A percentile compares a stretch with the other conserved stretches of the same genome.
These are phyloP conservation scores for Enteromius anoplus DNA, from an alignment of 2,797 vertebrate species.

Conservation along the genomic window DNA sequence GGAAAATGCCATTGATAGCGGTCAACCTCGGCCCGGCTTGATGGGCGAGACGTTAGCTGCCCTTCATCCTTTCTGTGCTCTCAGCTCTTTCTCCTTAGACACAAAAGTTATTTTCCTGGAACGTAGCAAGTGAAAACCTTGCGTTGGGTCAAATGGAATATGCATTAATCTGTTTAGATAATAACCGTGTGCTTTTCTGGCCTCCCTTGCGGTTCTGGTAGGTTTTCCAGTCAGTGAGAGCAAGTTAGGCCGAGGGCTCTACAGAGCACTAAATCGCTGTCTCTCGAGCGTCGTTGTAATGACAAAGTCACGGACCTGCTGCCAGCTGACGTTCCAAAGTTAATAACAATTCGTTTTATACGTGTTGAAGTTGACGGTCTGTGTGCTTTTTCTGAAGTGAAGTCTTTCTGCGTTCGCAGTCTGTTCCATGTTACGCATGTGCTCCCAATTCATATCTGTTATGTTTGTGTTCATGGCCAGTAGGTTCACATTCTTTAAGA, in stretches of 20 bases:
- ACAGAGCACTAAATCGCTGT: conserved; percentile 44
- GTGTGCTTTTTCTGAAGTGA: conserved; percentile 21
- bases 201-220: conserved; percentile 32
- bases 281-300: conserved; percentile 42
- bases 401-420: neutral
- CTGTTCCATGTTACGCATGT: neutral
- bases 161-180: conserved; percentile 56
- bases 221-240: conserved; percentile 47
- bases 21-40: conserved; percentile 73
- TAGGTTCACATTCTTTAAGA: conserved; percentile 22
- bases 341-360: conserved; percentile 10
- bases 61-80: conserved; percentile 53
- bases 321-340: conserved; percentile 29
- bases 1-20: conserved; percentile 79
- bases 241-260: conserved; percentile 16
- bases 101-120: conserved; percentile 50
- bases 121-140: conserved; percentile 36
- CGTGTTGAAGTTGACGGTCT: conserved; percentile 36
- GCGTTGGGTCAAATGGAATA: conserved; percentile 62
- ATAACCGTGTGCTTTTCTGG: conserved; percentile 44
- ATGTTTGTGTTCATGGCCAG: conserved; percentile 1
- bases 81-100: conserved; percentile 49
- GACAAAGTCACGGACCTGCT: conserved; percentile 31
- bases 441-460: neutral
- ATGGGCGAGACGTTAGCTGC: conserved; percentile 70